These are phyloP conservation scores for Puntigrus tetrazona DNA, from an alignment of 2,113 vertebrate genomes.

Conservation along the genomic window DNA sequence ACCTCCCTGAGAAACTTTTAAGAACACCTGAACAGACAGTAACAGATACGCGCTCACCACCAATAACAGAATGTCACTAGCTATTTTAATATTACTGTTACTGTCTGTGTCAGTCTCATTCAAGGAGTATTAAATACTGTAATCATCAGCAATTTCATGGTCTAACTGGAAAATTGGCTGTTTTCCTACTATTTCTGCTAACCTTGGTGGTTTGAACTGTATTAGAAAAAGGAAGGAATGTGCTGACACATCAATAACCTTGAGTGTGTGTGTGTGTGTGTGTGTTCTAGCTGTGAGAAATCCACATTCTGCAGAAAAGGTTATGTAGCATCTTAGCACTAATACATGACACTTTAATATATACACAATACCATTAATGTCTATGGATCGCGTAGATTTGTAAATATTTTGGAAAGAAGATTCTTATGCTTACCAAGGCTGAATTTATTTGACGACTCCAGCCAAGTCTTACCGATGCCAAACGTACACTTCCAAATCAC, in stretches of 20 bases:
- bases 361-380: background rate
- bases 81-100: background rate
- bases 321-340: background rate
- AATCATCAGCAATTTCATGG: background rate
- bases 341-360: background rate
- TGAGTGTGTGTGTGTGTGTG: background rate
- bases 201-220: background rate
- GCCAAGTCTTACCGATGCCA: background rate
- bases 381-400: background rate
- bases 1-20: background rate
- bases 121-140: background rate
- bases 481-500: background rate
- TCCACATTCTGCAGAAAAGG: background rate
- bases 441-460: background rate
- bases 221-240: slow-evolving; percentile 11
- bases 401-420: background rate
- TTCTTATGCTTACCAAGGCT: background rate
- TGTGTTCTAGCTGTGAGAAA: too few relatives aligned
- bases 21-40: background rate
- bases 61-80: background rate
- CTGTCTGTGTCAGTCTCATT: background rate
- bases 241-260: slow-evolving; percentile 36
- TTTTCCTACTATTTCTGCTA: background rate
- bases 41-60: background rate
- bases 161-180: slow-evolving; percentile 7